Conservation (phyloP, 2,113 vertebrate species). For the Rhinoptilus africanus region DNA sequence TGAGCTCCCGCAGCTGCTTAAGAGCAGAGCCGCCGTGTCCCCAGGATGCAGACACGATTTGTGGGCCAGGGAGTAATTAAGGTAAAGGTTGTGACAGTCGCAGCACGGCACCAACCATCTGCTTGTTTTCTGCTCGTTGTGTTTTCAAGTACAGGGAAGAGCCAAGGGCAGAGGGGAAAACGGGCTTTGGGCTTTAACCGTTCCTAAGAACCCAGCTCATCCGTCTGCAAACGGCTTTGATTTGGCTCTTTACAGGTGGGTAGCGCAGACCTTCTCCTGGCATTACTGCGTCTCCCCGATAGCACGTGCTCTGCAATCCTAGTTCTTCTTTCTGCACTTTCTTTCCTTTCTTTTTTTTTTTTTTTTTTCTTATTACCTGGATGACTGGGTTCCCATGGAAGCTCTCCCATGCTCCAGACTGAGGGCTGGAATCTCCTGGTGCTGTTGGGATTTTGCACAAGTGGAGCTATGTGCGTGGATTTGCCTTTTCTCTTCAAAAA, state of each 20-base stretch:
- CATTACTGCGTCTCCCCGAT: not conserved
- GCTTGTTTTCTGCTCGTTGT: not conserved
- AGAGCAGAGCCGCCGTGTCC: not conserved
- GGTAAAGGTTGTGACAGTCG: not conserved
- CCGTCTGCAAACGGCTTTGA: not conserved
- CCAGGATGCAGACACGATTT: rapidly evolving
- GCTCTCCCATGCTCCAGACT: not conserved
- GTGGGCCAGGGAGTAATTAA: not conserved
- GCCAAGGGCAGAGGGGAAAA: not conserved
- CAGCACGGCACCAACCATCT: not conserved
- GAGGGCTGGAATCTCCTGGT: not conserved
- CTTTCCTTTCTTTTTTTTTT: no score
- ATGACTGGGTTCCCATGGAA: not conserved
- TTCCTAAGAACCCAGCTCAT: not conserved
- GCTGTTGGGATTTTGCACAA: not conserved
- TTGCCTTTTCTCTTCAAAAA: not conserved
- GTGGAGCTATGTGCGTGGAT: not conserved
- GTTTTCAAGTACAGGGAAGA: not conserved
- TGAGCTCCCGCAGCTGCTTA: not conserved
- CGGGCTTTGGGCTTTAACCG: not conserved
- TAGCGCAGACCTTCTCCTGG: not conserved
- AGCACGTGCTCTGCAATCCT: not conserved
- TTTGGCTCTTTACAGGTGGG: not conserved
- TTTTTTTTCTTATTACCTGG: no score
- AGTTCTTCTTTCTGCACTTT: not conserved